phyloP scores from a whole-genome alignment of 2,888 invertebrate genomes.

The Eupithecia inturbata region DNA sequence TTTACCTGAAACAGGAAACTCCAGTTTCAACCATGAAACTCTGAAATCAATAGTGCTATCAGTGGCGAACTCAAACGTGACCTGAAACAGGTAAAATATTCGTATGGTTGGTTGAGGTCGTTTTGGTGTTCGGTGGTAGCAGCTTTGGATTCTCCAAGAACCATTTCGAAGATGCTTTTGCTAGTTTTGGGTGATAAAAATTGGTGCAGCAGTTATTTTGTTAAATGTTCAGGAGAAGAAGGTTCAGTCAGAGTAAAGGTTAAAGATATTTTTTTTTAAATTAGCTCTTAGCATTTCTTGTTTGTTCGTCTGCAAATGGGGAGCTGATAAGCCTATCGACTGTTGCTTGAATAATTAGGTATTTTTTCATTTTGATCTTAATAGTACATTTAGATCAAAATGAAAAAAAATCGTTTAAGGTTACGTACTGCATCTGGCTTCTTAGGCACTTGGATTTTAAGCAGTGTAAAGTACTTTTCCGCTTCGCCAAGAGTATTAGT shows the following conservation, averaged over 20 bases:
- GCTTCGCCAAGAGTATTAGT: conserved; percentile 60
- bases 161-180: neutral
- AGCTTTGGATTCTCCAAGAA: neutral
- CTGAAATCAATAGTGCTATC: conserved; percentile 50
- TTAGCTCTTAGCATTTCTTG: neutral
- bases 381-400: no score
- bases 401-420: no score
- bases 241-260: neutral
- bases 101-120: neutral
- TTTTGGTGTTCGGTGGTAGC: neutral
- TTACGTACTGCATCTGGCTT: conserved; percentile 58
- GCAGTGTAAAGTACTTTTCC: conserved; percentile 55
- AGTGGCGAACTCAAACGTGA: conserved; percentile 43
- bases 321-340: neutral
- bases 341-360: neutral
- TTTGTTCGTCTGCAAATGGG: neutral
- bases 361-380: neutral
- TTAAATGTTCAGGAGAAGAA: neutral
- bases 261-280: neutral
- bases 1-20: conserved; percentile 62
- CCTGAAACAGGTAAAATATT: conserved; percentile 47
- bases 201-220: neutral
- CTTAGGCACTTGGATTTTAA: conserved; percentile 57
- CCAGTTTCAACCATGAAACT: conserved; percentile 55
- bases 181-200: neutral